Evolutionary conservation across 2,113 vertebrate species (phyloP).

Genomic region (Dicrurus megarhynchus): DNA sequence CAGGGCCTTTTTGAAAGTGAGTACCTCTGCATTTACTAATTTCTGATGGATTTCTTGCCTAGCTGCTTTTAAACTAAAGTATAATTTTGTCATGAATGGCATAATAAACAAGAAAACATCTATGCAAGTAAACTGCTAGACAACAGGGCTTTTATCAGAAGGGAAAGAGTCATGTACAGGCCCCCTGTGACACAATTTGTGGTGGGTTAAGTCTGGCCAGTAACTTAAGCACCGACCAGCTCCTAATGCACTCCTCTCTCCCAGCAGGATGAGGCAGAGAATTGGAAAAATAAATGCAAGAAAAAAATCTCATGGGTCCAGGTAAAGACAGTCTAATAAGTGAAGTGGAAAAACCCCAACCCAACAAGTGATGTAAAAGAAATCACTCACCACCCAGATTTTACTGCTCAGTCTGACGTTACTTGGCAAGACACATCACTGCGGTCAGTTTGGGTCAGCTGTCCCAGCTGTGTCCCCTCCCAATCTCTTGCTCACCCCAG

Average conservation of each 20-base stretch:
- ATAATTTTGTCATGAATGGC: neutral
- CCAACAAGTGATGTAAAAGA: neutral
- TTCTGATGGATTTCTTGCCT: neutral
- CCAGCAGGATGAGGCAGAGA: neutral
- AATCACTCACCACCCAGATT: neutral
- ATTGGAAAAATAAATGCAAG: neutral
- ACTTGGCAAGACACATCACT: neutral
- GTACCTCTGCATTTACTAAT: neutral
- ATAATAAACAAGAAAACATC: neutral
- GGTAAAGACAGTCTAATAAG: neutral
- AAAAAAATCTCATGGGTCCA: neutral
- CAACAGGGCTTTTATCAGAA: neutral
- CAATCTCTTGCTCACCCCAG: neutral
- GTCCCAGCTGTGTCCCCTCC: neutral
- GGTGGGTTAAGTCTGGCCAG: neutral
- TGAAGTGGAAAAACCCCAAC: neutral
- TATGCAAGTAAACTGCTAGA: neutral
- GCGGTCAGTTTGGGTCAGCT: neutral
- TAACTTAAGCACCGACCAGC: neutral
- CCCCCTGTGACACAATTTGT: neutral
- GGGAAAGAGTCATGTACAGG: neutral
- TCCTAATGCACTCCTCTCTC: neutral
- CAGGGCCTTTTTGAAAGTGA: neutral
- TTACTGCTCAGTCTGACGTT: neutral
- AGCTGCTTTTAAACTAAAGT: neutral